A percentile compares a stretch with the other conserved stretches of the same genome.
These are phyloP conservation scores for Nephrotoma flavescens DNA, from an alignment of 2,888 invertebrate species.

Conservation along the genomic window DNA sequence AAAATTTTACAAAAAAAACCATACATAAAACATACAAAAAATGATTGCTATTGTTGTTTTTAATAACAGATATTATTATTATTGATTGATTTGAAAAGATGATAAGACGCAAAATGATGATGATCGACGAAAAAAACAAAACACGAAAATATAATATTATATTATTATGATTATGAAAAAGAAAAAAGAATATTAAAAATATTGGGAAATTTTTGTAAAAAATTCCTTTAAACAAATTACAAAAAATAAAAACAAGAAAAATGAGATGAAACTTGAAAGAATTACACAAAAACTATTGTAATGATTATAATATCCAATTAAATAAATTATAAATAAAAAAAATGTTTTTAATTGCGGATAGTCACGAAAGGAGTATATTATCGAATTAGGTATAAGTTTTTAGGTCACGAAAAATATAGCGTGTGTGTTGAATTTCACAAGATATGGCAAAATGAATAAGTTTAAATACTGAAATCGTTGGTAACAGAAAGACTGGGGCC, in stretches of 20 bases:
- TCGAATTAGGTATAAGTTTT: background rate
- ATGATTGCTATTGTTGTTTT: background rate
- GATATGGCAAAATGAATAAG: no score
- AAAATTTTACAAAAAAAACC: background rate
- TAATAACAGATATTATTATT: background rate
- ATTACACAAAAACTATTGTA: slow-evolving; percentile 1
- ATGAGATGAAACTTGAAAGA: background rate
- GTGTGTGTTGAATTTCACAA: background rate
- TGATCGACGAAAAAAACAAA: background rate
- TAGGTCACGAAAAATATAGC: background rate
- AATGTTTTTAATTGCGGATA: background rate
- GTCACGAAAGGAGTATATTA: background rate
- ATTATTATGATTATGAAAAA: background rate
- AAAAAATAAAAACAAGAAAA: background rate
- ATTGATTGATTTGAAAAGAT: background rate
- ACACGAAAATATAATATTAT: background rate
- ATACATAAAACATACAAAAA: background rate
- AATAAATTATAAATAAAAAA: slow-evolving; percentile 3
- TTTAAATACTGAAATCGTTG: no score
- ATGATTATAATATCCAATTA: slow-evolving; percentile 4
- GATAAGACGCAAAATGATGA: background rate
- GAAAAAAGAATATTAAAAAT: background rate
- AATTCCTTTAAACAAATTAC: background rate
- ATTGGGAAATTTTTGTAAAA: background rate
- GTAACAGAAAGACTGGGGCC: no score